Percentiles rank a stretch among this genome's conserved stretches.
Evolutionary conservation across 2,113 vertebrate genomes (phyloP).

Genomic region (Vireo altiloquus): DNA sequence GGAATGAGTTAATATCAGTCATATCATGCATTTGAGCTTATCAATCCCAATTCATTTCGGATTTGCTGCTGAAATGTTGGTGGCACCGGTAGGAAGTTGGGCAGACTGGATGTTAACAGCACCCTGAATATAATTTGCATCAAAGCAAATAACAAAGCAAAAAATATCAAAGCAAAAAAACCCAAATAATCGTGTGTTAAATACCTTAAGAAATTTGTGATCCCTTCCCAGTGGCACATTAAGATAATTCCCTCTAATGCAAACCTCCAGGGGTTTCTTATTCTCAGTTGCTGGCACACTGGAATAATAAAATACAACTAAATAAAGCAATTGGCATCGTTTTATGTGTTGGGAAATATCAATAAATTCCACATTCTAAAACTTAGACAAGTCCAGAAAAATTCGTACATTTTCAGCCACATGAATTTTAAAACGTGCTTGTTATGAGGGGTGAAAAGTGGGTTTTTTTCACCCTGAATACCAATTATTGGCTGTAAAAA

Average conservation of each 20-base stretch:
- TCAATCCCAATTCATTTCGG: neutral
- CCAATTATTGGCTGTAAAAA: neutral
- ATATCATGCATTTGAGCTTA: neutral
- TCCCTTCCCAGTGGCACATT: neutral
- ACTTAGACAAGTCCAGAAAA: neutral
- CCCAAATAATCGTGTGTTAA: neutral
- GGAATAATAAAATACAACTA: neutral
- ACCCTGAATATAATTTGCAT: neutral
- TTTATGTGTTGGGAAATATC: neutral
- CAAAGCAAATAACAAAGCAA: too few species aligned
- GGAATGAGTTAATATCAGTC: neutral
- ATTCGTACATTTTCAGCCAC: neutral
- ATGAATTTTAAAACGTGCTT: neutral
- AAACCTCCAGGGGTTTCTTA: rapidly evolving
- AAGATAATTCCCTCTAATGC: neutral
- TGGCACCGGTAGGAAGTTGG: neutral
- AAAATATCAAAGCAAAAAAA: too few species aligned
- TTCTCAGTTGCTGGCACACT: neutral
- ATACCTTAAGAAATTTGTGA: neutral
- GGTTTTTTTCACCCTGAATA: neutral
- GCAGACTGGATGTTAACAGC: neutral
- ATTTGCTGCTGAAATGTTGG: neutral
- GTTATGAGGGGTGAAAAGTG: neutral
- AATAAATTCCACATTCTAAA: neutral
- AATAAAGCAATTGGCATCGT: neutral